A percentile compares a stretch with the other conserved stretches of the same genome.
Conservation (phyloP, 2,888 invertebrate genomes). For the Xylota segnis region DNA sequence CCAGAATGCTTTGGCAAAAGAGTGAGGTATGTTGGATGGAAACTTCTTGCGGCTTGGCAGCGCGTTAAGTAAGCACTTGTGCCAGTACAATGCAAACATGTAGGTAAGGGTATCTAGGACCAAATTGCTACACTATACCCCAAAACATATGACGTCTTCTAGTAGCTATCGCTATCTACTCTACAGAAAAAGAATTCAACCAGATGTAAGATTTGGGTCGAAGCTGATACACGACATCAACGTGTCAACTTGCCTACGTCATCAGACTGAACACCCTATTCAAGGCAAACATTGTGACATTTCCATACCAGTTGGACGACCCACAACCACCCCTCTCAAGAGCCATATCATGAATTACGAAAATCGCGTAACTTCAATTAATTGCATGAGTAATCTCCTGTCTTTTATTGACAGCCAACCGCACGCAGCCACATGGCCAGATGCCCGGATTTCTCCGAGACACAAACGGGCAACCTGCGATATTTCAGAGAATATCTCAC, state of each 20-base stretch:
- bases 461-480: conserved; percentile 17
- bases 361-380: conserved; percentile 38
- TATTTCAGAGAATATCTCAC: background rate
- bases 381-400: conserved; percentile 25
- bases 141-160: no score
- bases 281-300: background rate
- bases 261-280: no score
- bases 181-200: background rate
- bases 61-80: no score
- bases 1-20: no score
- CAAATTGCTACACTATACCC: no score
- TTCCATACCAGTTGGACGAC: background rate
- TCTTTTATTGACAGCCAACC: conserved; percentile 59
- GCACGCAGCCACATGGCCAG: conserved; percentile 56
- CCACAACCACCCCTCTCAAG: background rate
- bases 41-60: no score
- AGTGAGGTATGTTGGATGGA: no score
- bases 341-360: conserved; percentile 31
- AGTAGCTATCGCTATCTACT: no score
- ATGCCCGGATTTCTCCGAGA: conserved; percentile 35
- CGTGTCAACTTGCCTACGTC: background rate
- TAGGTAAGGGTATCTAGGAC: no score
- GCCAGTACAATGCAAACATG: no score
- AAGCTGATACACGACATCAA: background rate
- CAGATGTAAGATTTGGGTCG: background rate